Evolutionary conservation across 2,113 vertebrate species (phyloP), one percentile per base, ranked within the genome.

Genomic region (Deroptyus accipitrinus): DNA sequence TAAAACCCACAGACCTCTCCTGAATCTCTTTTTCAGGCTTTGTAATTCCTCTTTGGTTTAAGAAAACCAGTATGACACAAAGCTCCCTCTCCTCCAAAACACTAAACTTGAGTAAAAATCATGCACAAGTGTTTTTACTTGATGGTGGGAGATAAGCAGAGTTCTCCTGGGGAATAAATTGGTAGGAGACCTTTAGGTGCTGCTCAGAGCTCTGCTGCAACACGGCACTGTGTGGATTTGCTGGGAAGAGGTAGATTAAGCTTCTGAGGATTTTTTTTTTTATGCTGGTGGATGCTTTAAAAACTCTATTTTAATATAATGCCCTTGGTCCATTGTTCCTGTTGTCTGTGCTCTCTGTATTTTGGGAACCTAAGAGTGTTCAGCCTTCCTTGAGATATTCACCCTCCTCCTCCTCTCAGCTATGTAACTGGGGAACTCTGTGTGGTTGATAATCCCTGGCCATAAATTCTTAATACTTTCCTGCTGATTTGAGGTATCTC

Each of bases 391-490:
- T 78, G 55, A 27, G 52, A 55, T 83, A 96, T 96, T 95, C 90
- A 66, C 64, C 39, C 51, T 92, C 8, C n/a, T 76, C 10, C 30
- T 94, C 67, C 78, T 82, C 37, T 35, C 83, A 85, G 84, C 66
- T 81, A 25, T 11, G 7, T 83, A 80, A 89, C 74, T 55, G 78
- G 87, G 54, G 89, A 61, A 37, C 95, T 91, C 55, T 57, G 72
- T 92, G 83, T 61, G 25, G 52, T 64, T 97, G 90, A 83, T 95
- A 93, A 75, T 91, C 74, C 77, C 75, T 93, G 92, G 70, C 55
- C 92, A 97, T 81, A 85, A 96, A 92, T 69, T 95, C 83, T 49
- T 95, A 88, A 73, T 3, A 24, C 51, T 96, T 80, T 46, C 57
- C 62, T 95, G 57, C 69, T 72, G 61, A 52, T 33, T 83, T 69